Evolutionary conservation across 2,797 vertebrate species (phyloP).

Genomic region (Bradypodion ventrale): DNA sequence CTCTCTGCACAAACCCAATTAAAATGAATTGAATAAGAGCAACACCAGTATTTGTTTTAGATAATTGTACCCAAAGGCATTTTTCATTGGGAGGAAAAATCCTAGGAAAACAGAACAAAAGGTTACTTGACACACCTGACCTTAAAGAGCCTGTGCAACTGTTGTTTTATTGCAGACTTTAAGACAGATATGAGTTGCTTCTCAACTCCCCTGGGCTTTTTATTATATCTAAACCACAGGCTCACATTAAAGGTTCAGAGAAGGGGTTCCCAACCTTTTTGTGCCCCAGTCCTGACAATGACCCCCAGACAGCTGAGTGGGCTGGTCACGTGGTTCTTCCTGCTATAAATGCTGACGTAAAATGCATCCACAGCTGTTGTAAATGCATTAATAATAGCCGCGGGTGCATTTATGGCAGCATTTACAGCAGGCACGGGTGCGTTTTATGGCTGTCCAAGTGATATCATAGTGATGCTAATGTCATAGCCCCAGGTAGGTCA

Average conservation of each 20-base stretch:
- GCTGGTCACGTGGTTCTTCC: no score
- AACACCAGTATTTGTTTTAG: neutral
- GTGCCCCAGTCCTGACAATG: no score
- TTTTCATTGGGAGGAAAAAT: neutral
- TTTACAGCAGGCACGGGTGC: no score
- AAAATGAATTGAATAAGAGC: neutral
- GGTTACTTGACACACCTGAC: neutral
- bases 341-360: no score
- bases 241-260: neutral
- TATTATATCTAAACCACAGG: neutral
- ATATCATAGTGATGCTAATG: no score
- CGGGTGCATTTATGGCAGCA: no score
- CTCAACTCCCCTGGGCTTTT: neutral
- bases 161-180: neutral
- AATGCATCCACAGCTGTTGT: no score
- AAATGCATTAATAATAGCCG: no score
- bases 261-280: no score
- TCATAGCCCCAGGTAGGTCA: no score
- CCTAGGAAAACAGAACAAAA: neutral
- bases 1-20: neutral
- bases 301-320: no score
- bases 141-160: neutral
- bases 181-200: neutral
- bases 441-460: no score
- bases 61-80: neutral